Conservation (phyloP, 2,113 vertebrate genomes). For the Onychostoma macrolepis region DNA sequence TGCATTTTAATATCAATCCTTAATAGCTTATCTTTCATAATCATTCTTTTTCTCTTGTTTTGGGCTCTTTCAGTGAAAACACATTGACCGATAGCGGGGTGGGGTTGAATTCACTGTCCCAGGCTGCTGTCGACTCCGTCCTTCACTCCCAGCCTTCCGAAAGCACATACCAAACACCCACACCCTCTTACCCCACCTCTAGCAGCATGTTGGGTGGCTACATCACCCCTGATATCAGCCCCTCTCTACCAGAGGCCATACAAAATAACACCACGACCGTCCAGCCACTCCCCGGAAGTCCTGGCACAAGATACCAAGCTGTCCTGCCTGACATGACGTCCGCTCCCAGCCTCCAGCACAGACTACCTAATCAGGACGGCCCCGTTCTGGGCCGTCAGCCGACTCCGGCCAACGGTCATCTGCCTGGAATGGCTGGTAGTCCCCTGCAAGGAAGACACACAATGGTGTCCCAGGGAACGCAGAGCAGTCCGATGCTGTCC, state of each 20-base stretch:
- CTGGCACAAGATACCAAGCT: conserved; percentile 78
- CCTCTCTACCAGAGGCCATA: conserved; percentile 64
- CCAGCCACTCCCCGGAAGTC: conserved; percentile 76
- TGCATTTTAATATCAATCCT: not conserved
- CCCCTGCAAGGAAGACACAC: conserved; percentile 64
- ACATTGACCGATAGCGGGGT: conserved; percentile 76
- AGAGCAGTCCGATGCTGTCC: conserved; percentile 58
- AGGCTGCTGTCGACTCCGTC: conserved; percentile 77
- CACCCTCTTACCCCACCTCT: conserved; percentile 69
- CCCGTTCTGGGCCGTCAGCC: conserved; percentile 53
- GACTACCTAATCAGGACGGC: conserved; percentile 66
- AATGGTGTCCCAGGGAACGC: conserved; percentile 59
- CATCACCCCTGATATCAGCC: conserved; percentile 64
- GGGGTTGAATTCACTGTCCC: conserved; percentile 76
- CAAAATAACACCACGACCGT: conserved; percentile 64
- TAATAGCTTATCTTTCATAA: not conserved
- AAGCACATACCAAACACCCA: conserved; percentile 68
- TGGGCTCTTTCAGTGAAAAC: conserved; percentile 65
- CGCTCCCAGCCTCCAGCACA: conserved; percentile 77
- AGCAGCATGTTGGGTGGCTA: conserved; percentile 61
- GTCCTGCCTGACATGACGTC: conserved; percentile 78
- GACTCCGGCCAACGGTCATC: conserved; percentile 67
- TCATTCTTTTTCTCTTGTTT: not conserved
- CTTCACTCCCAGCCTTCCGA: conserved; percentile 79
- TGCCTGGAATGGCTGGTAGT: conserved; percentile 61